Conservation (phyloP, 2,888 invertebrate genomes). For the Andrena hattorfiana region DNA sequence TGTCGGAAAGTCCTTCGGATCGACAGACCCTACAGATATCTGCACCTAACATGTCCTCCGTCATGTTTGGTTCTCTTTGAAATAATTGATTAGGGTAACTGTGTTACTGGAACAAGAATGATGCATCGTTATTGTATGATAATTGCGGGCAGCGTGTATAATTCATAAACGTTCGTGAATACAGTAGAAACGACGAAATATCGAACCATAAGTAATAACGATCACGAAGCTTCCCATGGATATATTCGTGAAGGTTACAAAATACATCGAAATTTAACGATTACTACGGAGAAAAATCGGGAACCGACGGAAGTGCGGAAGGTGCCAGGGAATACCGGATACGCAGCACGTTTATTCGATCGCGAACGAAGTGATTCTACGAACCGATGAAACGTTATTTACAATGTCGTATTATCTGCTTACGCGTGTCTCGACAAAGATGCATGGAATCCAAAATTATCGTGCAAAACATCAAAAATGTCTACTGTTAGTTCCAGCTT, state of each 20-base stretch:
- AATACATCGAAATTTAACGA: neutral
- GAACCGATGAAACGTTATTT: neutral
- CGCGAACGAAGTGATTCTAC: neutral
- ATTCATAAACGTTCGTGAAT: neutral
- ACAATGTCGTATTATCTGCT: constrained; percentile 34
- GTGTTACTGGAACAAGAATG: constrained; percentile 51
- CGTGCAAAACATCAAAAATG: constrained; percentile 73
- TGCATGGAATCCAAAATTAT: constrained; percentile 66
- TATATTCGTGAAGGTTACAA: neutral
- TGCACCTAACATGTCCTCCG: constrained; percentile 88
- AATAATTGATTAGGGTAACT: constrained; percentile 18
- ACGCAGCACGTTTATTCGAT: neutral
- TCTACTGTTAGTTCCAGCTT: constrained; percentile 75
- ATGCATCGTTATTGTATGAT: neutral
- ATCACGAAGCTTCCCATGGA: neutral
- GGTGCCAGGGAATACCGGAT: neutral
- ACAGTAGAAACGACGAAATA: neutral
- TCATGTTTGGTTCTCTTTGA: constrained; percentile 78
- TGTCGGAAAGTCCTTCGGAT: constrained; percentile 96
- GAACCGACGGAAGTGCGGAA: constrained; percentile 9
- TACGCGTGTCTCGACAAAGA: constrained; percentile 60
- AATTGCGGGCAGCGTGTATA: neutral
- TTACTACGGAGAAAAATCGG: constrained; percentile 28
- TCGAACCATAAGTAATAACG: neutral
- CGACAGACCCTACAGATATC: constrained; percentile 99